phyloP scores from a whole-genome alignment of 23 tunicate species.

The Halocynthia aurantium region DNA sequence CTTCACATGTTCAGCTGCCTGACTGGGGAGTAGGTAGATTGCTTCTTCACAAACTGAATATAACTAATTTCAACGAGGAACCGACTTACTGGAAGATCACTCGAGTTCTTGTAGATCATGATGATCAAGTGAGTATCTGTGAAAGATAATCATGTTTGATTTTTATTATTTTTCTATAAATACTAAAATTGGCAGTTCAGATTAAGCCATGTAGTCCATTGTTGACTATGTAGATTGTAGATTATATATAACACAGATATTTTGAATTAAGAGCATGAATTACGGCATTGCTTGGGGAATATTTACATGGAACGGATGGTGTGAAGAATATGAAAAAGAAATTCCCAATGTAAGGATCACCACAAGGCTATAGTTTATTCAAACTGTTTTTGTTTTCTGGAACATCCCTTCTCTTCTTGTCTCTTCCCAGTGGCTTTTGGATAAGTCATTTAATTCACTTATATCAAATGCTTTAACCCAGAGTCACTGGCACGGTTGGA shows the following conservation, averaged over 20 bases:
- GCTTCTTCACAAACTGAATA: constrained; percentile 8
- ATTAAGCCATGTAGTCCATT: too few relatives aligned
- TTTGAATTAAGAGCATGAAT: constrained; percentile 2
- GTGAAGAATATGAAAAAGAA: constrained; percentile 29
- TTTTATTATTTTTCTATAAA: background rate
- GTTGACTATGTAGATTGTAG: too few relatives aligned
- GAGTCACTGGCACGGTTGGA: constrained; percentile 20
- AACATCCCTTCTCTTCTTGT: too few relatives aligned
- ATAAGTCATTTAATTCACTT: too few relatives aligned
- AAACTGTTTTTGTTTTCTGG: too few relatives aligned
- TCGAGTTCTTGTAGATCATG: constrained; percentile 19
- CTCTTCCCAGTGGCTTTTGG: too few relatives aligned
- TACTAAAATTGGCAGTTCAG: too few relatives aligned
- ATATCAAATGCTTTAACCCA: background rate
- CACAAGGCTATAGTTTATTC: background rate
- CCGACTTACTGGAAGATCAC: constrained; percentile 21
- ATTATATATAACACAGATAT: too few relatives aligned
- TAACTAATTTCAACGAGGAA: constrained; percentile 1
- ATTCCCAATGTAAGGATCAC: constrained; percentile 2
- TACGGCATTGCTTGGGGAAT: constrained; percentile 26
- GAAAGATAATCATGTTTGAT: background rate
- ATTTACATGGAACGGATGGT: constrained; percentile 29
- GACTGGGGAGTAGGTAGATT: constrained; percentile 27
- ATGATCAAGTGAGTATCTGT: constrained; percentile 10
- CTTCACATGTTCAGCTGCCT: constrained; percentile 12